Evolutionary conservation across 1,140 invertebrate genomes (phyloP), one percentile per base, ranked within the genome.

Genomic region (Pachyrhynchus sulphureomaculatus): DNA sequence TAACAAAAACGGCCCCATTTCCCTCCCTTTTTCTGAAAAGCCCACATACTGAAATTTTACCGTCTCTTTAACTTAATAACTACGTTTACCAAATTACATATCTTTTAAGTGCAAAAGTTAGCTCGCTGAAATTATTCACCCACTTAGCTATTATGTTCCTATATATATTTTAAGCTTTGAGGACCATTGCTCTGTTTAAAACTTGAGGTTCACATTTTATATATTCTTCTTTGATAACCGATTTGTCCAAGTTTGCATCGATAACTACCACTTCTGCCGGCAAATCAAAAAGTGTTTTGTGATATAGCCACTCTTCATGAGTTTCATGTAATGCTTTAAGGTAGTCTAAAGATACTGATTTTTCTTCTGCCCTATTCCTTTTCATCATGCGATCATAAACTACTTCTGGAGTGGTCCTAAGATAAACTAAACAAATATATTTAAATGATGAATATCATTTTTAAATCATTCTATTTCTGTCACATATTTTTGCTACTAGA

Each of bases 311-410:
- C 18, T 65, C 52, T 33, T 65, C 64, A 36, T 65, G 64, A 44
- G 62, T 61, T 21, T 61, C 13, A 52, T 65, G 64, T 51, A 65
- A 32, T 6, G 57, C 51, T 37, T 61, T 36, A 10, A 65, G 58
- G 24, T 65, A 94, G 13, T 86, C 81, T 0, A 92, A 71, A 0
- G 90, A 83, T 2, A 93, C 83, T 65, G 80, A 80, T 62, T 84
- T 84, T 73, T 95, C 93, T 77, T 96, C 93, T 53, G 83, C 84
- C 6, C 93, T 81, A 5, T 86, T 87, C 54, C 93, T 80, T 65
- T 82, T 76, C 65, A 82, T 82, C 74, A 95, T 92, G 64, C 93
- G 83, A 48, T 92, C 80, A 71, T 90, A 86, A 0, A 91, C 92
- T 24, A 91, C 76, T 74, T 91, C 85, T 10, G 93, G 93, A 20